phyloP scores from a whole-genome alignment of 2,888 invertebrate species.

The Mellilla xanthometata region DNA sequence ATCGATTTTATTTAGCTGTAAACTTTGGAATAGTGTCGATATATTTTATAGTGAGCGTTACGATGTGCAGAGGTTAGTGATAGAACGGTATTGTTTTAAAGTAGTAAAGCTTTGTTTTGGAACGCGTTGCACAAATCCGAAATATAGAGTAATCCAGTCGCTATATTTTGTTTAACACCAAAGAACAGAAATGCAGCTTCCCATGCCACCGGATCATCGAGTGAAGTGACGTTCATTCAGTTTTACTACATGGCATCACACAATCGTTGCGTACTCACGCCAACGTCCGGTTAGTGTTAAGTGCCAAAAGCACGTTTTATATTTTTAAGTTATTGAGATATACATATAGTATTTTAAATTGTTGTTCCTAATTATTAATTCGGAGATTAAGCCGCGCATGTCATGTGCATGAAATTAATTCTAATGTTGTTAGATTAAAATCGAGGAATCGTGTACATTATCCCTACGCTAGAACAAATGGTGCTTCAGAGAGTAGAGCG shows the following conservation, averaged over 20 bases:
- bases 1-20: slow-evolving; percentile 52
- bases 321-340: slow-evolving; percentile 69
- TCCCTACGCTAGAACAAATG: slow-evolving; percentile 83
- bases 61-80: slow-evolving; percentile 11
- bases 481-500: slow-evolving; percentile 79
- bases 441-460: slow-evolving; percentile 78
- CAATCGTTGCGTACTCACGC: slow-evolving; percentile 24
- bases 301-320: slow-evolving; percentile 75
- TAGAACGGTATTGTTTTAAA: slow-evolving; percentile 14
- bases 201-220: slow-evolving; percentile 19
- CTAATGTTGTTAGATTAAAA: slow-evolving; percentile 73
- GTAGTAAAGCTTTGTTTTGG: slow-evolving; percentile 20
- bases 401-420: slow-evolving; percentile 65
- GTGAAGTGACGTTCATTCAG: slow-evolving; percentile 19
- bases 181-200: slow-evolving; percentile 54
- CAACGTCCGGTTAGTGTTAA: slow-evolving; percentile 57
- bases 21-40: slow-evolving; percentile 19
- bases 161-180: slow-evolving; percentile 51
- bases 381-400: slow-evolving; percentile 63
- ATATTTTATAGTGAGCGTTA: slow-evolving; percentile 14
- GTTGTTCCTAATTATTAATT: slow-evolving; percentile 78
- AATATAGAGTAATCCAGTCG: slow-evolving; percentile 14
- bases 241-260: slow-evolving; percentile 19
- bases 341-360: slow-evolving; percentile 76
- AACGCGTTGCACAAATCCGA: slow-evolving; percentile 30